Evolutionary conservation across 2,888 invertebrate genomes (phyloP).

Genomic region (Endotricha flammealis): DNA sequence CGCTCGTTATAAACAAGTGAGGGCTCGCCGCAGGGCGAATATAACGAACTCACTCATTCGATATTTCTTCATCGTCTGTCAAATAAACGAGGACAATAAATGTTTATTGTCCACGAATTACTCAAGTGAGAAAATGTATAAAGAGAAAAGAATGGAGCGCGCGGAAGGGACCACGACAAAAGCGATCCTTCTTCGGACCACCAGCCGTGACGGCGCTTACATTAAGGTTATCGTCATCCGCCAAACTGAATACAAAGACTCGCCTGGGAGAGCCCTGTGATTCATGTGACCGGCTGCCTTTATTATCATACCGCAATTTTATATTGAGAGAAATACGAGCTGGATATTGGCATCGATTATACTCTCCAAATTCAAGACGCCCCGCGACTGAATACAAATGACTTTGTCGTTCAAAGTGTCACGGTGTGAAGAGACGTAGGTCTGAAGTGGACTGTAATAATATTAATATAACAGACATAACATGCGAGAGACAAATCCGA

Average conservation of each 20-base stretch:
- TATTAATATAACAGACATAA: conserved; percentile 35
- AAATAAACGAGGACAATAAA: conserved; percentile 74
- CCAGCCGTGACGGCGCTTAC: conserved; percentile 76
- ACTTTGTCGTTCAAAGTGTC: conserved; percentile 3
- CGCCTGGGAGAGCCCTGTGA: conserved; percentile 60
- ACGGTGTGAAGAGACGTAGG: neutral
- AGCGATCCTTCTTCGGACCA: conserved; percentile 73
- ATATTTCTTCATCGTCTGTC: conserved; percentile 72
- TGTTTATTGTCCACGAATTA: conserved; percentile 76
- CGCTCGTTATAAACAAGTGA: conserved; percentile 49
- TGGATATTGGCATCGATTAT: conserved; percentile 28
- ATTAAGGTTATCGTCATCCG: conserved; percentile 76
- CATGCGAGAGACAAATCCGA: conserved; percentile 49
- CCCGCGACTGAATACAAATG: conserved; percentile 6
- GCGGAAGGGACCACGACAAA: conserved; percentile 72
- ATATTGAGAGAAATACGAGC: conserved; percentile 47
- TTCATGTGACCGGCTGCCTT: conserved; percentile 61
- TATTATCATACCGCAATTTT: conserved; percentile 59
- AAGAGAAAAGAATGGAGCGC: conserved; percentile 71
- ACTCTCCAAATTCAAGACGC: conserved; percentile 8
- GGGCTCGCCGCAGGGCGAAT: conserved; percentile 37
- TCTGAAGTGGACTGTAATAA: conserved; percentile 21
- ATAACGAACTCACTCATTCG: conserved; percentile 63
- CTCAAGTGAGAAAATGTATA: conserved; percentile 75
- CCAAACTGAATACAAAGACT: conserved; percentile 74